Evolutionary conservation across 2,113 vertebrate species (phyloP).

Genomic region (Sylvilagus bachmani): DNA sequence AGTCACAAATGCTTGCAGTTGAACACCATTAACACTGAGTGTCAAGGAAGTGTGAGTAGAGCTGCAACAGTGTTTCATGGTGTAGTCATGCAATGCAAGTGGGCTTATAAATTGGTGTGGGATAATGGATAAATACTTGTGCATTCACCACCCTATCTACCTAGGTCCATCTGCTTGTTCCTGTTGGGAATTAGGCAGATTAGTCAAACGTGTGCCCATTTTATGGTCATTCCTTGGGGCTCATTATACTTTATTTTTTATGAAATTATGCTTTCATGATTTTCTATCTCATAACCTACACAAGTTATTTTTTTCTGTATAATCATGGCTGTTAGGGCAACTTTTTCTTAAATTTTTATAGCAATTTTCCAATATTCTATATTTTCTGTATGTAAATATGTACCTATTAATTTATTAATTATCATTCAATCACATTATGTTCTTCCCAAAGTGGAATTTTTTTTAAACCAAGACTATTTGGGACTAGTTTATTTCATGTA

Average conservation of each 20-base stretch:
- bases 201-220: neutral
- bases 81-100: neutral
- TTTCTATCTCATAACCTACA: neutral
- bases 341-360: neutral
- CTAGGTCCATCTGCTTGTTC: neutral
- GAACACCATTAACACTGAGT: neutral
- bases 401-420: neutral
- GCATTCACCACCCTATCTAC: neutral
- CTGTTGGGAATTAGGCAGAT: neutral
- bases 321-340: neutral
- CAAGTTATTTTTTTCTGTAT: neutral
- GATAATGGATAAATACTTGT: too few relatives aligned
- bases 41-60: neutral
- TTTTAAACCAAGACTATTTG: neutral
- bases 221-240: neutral
- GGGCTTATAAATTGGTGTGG: neutral
- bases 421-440: neutral
- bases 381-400: neutral
- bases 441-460: neutral
- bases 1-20: neutral
- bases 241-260: neutral
- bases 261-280: neutral
- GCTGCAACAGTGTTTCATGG: neutral
- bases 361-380: neutral
- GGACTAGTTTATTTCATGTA: neutral